Conservation (phyloP, 2,113 vertebrate genomes). For the Montifringilla adamsi region DNA sequence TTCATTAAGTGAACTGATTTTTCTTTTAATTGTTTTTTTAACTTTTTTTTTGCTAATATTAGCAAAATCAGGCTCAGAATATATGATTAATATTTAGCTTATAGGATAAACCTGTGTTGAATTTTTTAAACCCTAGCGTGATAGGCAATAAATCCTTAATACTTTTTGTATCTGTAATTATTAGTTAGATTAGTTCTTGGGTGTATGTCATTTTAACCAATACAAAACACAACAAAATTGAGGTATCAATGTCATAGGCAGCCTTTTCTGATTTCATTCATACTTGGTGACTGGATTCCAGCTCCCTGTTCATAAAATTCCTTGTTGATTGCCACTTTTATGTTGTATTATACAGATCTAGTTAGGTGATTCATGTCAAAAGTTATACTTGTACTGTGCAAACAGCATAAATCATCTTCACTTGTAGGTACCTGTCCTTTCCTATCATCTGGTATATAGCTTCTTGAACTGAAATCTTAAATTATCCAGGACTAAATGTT, state of each 20-base stretch:
- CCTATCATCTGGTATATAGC: neutral
- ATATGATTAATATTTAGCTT: neutral
- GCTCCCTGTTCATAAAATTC: neutral
- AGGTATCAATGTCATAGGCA: neutral
- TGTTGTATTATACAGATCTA: neutral
- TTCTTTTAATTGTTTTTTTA: neutral
- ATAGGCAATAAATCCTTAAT: neutral
- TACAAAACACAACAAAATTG: neutral
- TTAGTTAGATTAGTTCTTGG: neutral
- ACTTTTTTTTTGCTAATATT: neutral
- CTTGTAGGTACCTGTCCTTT: neutral
- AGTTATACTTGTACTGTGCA: neutral
- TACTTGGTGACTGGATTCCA: neutral
- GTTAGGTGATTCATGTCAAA: neutral
- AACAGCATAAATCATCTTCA: neutral
- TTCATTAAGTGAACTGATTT: neutral
- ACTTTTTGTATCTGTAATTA: neutral
- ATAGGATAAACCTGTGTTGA: neutral
- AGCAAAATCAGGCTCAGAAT: neutral
- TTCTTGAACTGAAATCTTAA: neutral
- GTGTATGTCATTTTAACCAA: neutral
- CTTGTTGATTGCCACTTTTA: neutral
- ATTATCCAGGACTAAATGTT: neutral
- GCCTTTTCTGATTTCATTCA: neutral
- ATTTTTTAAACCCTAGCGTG: neutral